These are phyloP conservation scores for Amphimedon queenslandica DNA, from an alignment of 37 sponge, comb jelly and placozoan species.

Conservation along the genomic window DNA sequence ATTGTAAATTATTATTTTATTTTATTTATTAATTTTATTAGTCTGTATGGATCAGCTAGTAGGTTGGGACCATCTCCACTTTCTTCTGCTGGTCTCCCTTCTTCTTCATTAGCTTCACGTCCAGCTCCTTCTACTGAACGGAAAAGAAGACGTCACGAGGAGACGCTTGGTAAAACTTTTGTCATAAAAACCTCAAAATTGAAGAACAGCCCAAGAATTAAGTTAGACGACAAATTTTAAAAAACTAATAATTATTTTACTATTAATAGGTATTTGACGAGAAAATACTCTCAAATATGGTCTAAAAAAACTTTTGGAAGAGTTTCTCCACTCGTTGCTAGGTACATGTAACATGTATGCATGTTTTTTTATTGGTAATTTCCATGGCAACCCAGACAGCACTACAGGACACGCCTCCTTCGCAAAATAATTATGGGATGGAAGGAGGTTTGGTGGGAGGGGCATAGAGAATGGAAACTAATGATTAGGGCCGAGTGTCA, in stretches of 20 bases:
- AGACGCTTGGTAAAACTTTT: neutral
- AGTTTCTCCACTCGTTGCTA: slow-evolving; percentile 34
- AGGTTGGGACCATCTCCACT: no score
- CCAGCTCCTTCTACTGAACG: no score
- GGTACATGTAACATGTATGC: neutral
- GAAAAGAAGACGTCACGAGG: no score
- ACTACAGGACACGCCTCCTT: slow-evolving; percentile 11
- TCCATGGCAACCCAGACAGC: neutral
- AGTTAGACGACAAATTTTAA: no score
- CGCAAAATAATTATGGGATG: slow-evolving; percentile 30
- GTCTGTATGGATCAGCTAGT: no score
- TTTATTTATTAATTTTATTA: no score
- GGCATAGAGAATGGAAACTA: slow-evolving; percentile 70
- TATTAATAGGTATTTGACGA: slow-evolving; percentile 12
- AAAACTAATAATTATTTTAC: neutral
- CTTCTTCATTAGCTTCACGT: no score
- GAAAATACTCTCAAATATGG: slow-evolving; percentile 42
- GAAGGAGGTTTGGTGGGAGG: slow-evolving; percentile 53
- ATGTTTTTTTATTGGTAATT: neutral
- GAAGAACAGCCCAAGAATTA: neutral
- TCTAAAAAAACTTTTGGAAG: slow-evolving; percentile 38
- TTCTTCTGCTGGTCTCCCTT: no score
- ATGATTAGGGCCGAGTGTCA: slow-evolving; percentile 77
- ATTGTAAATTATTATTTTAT: no score
- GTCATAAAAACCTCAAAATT: neutral